Evolutionary conservation across 2,797 vertebrate species (phyloP).

Genomic region (Spea hammondii): DNA sequence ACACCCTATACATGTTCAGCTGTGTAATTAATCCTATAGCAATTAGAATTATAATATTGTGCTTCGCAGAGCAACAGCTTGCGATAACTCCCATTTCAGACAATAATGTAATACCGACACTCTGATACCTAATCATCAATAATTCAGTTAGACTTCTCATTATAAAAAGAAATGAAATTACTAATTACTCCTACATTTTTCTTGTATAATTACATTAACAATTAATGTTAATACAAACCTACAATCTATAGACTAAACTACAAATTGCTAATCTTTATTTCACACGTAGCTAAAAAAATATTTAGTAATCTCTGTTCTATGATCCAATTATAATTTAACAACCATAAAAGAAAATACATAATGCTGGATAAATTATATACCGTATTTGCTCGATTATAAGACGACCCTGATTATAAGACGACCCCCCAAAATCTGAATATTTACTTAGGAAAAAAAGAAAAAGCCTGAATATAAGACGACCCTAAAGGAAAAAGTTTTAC

Average conservation of each 20-base stretch:
- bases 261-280: constrained; percentile 32
- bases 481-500: too few species aligned
- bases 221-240: constrained; percentile 42
- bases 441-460: too few species aligned
- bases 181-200: constrained; percentile 43
- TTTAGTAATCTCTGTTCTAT: constrained; percentile 9
- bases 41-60: background rate
- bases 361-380: too few species aligned
- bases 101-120: constrained; percentile 14
- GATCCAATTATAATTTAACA: constrained; percentile 14
- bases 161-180: constrained; percentile 40
- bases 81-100: constrained; percentile 19
- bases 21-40: too few species aligned
- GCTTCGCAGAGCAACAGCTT: background rate
- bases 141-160: constrained; percentile 46
- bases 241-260: constrained; percentile 11
- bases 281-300: constrained; percentile 14
- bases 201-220: constrained; percentile 45
- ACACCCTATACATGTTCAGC: too few species aligned
- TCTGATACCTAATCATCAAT: constrained; percentile 42
- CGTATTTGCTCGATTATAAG: too few species aligned
- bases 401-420: too few species aligned
- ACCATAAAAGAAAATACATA: too few species aligned
- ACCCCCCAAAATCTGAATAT: too few species aligned
- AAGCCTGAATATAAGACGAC: too few species aligned